Percentiles rank a stretch among this genome's conserved stretches.
These are phyloP conservation scores for Aplysina aerophoba DNA, from an alignment of 37 sponge, comb jelly and placozoan genomes.

Conservation along the genomic window DNA sequence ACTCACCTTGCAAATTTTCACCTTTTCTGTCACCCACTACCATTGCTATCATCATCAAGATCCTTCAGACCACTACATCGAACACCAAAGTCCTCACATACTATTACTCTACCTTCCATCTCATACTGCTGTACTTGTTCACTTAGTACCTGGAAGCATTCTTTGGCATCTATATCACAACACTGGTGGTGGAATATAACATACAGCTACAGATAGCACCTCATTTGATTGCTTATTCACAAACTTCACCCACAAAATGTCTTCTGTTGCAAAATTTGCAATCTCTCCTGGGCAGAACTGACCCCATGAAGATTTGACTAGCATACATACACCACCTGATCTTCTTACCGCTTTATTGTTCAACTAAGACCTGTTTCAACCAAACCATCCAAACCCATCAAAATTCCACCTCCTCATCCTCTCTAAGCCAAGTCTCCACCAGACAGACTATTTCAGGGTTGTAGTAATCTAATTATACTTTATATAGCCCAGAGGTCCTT, in stretches of 20 bases:
- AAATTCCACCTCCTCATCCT: not conserved
- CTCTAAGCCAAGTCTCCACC: not conserved
- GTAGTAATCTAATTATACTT: too few species aligned
- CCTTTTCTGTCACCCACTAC: not conserved
- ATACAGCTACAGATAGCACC: not conserved
- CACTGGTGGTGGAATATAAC: not conserved
- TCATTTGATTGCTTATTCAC: not conserved
- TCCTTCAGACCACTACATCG: not conserved
- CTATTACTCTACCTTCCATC: not conserved
- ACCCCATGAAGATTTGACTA: not conserved
- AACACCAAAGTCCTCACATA: too few species aligned
- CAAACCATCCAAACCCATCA: not conserved
- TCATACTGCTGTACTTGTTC: not conserved
- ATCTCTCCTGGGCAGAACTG: not conserved
- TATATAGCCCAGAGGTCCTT: too few species aligned
- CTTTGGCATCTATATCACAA: not conserved
- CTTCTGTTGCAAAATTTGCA: not conserved
- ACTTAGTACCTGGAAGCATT: not conserved
- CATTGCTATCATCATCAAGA: not conserved
- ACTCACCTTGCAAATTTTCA: not conserved
- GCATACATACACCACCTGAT: not conserved
- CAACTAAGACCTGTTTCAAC: not conserved
- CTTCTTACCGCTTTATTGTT: not conserved
- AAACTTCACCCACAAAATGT: not conserved
- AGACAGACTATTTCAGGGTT: too few species aligned